phyloP scores from a whole-genome alignment of 2,113 vertebrate species.

The Channa maculata region DNA sequence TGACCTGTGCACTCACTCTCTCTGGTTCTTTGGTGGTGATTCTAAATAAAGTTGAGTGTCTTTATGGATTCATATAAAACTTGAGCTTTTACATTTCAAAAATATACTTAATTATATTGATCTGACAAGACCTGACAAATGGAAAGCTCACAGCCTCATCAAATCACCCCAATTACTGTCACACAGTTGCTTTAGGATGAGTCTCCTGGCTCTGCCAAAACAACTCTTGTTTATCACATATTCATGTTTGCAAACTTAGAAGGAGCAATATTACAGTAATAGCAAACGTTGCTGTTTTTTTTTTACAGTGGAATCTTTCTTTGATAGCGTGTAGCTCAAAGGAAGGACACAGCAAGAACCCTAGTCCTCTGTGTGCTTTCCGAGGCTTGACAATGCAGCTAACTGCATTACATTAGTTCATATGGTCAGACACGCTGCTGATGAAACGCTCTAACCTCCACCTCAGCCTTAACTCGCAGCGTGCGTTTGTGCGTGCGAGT shows the following conservation, averaged over 20 bases:
- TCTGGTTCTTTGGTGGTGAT: conserved; percentile 8
- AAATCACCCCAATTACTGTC: conserved; percentile 15
- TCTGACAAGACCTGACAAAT: not conserved
- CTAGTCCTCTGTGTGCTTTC: conserved; percentile 22
- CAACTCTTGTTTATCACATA: not conserved
- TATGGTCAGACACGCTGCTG: conserved; percentile 57
- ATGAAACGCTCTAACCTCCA: conserved; percentile 65
- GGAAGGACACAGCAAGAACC: conserved; percentile 45
- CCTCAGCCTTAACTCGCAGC: conserved; percentile 41
- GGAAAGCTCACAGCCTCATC: not conserved
- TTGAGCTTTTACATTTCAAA: not conserved
- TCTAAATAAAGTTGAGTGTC: not conserved
- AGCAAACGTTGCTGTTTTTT: conserved; percentile 19
- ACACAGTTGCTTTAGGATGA: not conserved
- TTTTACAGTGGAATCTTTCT: conserved; percentile 20
- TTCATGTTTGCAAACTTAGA: conserved; percentile 32
- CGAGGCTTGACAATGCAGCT: conserved; percentile 41
- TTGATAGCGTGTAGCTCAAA: conserved; percentile 36
- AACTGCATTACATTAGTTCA: conserved; percentile 65
- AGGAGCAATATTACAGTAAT: conserved; percentile 1
- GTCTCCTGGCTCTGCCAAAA: conserved; percentile 3
- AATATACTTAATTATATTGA: not conserved
- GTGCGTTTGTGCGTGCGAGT: conserved; percentile 20
- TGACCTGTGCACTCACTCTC: not conserved
- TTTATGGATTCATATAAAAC: conserved; percentile 27